A percentile compares a stretch with the other conserved stretches of the same genome.
These are phyloP conservation scores for Rhinophrynus dorsalis DNA, from an alignment of 2,797 vertebrate species.

Conservation along the genomic window DNA sequence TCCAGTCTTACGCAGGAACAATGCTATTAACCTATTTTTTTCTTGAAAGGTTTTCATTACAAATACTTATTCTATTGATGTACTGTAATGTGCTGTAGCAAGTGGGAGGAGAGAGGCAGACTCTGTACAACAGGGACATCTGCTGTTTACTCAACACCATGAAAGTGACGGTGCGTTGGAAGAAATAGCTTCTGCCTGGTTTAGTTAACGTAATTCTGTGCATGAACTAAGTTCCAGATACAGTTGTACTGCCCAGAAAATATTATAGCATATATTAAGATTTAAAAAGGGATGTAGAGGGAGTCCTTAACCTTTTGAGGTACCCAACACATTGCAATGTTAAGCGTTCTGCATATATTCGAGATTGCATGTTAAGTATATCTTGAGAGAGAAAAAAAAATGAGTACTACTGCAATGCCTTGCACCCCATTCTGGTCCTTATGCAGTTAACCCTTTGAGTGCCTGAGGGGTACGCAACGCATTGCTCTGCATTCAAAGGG, in stretches of 20 bases:
- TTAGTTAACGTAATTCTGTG: slow-evolving; percentile 35
- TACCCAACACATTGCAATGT: too few relatives aligned
- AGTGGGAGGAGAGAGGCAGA: slow-evolving; percentile 43
- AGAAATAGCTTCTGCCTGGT: slow-evolving; percentile 20
- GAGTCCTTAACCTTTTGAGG: background rate
- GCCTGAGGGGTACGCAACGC: too few relatives aligned
- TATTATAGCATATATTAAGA: background rate
- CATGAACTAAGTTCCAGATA: slow-evolving; percentile 5
- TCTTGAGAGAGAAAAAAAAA: too few relatives aligned
- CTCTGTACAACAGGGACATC: slow-evolving; percentile 44
- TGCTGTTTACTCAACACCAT: slow-evolving; percentile 44
- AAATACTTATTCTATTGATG: slow-evolving; percentile 43
- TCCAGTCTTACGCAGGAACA: slow-evolving; percentile 19
- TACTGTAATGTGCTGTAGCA: slow-evolving; percentile 39
- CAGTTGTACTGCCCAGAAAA: background rate
- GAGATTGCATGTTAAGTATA: too few relatives aligned
- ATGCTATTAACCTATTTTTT: slow-evolving; percentile 40
- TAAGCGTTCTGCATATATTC: too few relatives aligned
- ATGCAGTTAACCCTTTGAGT: too few relatives aligned
- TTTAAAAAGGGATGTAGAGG: too few relatives aligned
- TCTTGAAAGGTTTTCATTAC: slow-evolving; percentile 36
- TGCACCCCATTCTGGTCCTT: too few relatives aligned
- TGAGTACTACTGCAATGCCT: too few relatives aligned
- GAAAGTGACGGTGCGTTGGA: slow-evolving; percentile 29
- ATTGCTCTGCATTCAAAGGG: too few relatives aligned